phyloP scores from a whole-genome alignment of 2,113 vertebrate genomes.

The Ellobius talpinus region DNA sequence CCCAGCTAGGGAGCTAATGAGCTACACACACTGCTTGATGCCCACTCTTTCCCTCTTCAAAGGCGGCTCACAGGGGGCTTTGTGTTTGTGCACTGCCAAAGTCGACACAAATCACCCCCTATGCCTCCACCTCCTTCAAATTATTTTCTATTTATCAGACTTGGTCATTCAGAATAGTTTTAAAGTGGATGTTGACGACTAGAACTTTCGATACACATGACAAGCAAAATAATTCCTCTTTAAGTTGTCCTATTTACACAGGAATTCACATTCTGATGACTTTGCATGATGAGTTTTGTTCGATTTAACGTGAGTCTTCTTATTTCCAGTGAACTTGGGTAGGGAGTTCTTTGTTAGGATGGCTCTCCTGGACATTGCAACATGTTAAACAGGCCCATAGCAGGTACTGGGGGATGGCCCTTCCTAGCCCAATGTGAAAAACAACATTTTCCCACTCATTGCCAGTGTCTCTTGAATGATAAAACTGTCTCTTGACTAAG shows the following conservation, averaged over 20 bases:
- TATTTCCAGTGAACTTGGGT: accelerated
- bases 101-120: background rate
- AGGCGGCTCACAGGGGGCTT: slow-evolving; percentile 49
- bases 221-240: background rate
- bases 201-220: background rate
- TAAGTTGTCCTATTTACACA: background rate
- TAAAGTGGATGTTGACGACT: background rate
- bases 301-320: accelerated
- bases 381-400: no score
- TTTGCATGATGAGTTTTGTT: background rate
- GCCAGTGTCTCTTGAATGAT: no score
- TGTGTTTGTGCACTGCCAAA: background rate
- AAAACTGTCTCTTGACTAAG: background rate
- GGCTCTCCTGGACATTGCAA: background rate
- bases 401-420: background rate
- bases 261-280: background rate
- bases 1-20: slow-evolving; percentile 55
- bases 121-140: background rate
- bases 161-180: slow-evolving; percentile 33
- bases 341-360: background rate
- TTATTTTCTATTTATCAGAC: slow-evolving; percentile 59
- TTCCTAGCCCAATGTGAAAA: background rate
- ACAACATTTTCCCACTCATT: background rate
- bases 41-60: slow-evolving; percentile 47
- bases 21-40: slow-evolving; percentile 1